Evolutionary conservation across 2,113 vertebrate genomes (phyloP).

Genomic region (Tychaedon coryphoeus): DNA sequence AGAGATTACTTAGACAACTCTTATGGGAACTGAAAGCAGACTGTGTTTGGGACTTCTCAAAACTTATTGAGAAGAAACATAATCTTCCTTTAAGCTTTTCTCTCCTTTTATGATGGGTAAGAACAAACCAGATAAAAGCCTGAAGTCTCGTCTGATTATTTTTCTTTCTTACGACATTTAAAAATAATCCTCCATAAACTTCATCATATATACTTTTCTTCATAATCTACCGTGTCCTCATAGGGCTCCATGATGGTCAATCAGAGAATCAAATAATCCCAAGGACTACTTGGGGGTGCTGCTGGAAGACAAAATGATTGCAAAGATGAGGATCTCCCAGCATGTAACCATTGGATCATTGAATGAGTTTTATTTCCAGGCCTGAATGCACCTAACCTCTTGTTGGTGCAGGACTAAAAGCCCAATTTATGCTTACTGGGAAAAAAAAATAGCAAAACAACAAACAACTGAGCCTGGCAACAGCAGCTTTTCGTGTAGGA

Average conservation of each 20-base stretch:
- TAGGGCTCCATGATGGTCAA: background rate
- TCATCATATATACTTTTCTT: background rate
- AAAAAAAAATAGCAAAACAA: background rate
- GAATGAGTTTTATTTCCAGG: background rate
- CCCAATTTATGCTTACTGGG: background rate
- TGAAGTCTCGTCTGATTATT: background rate
- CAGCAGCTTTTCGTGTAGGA: background rate
- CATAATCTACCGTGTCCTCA: background rate
- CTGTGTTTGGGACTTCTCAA: background rate
- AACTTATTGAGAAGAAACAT: background rate
- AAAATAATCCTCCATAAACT: background rate
- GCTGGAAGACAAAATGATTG: background rate
- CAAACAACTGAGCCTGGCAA: background rate
- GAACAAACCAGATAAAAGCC: background rate
- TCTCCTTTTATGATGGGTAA: background rate
- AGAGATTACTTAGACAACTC: background rate
- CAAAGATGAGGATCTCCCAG: background rate
- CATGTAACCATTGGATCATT: background rate
- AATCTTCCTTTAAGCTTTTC: background rate
- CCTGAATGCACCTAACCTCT: background rate
- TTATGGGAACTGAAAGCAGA: background rate
- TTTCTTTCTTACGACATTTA: background rate
- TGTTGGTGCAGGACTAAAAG: background rate
- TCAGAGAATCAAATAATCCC: background rate
- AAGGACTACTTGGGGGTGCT: background rate